Evolutionary conservation across 2,888 invertebrate species (phyloP).

Genomic region (Drosophila mayaguana): DNA sequence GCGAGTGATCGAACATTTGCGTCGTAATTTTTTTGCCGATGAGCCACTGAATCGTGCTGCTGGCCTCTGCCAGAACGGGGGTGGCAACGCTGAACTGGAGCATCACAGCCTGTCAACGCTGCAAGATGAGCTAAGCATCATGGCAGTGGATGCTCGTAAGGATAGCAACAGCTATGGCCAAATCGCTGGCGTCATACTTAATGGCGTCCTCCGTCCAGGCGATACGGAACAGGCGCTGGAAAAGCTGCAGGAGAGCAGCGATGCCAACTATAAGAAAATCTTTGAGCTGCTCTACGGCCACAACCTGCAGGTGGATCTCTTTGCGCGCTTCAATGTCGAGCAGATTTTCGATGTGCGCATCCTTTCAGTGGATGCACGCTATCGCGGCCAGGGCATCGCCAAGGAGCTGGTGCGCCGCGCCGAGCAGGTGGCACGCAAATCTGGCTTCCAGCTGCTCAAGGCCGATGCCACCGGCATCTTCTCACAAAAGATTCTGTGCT

Average conservation of each 20-base stretch:
- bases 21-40: slow-evolving; percentile 92
- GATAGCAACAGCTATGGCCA: slow-evolving; percentile 85
- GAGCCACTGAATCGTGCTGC: slow-evolving; percentile 93
- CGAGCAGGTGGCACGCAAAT: slow-evolving; percentile 88
- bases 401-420: slow-evolving; percentile 89
- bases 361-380: slow-evolving; percentile 89
- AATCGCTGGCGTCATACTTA: slow-evolving; percentile 92
- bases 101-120: slow-evolving; percentile 90
- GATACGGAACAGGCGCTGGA: slow-evolving; percentile 90
- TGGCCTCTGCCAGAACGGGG: slow-evolving; percentile 89
- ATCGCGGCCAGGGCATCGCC: slow-evolving; percentile 91
- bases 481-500: slow-evolving; percentile 91
- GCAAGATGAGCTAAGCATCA: slow-evolving; percentile 90
- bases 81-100: slow-evolving; percentile 90
- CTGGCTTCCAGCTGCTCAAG: slow-evolving; percentile 89
- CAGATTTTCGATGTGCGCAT: slow-evolving; percentile 92
- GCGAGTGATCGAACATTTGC: slow-evolving; percentile 90
- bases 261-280: slow-evolving; percentile 91
- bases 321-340: slow-evolving; percentile 88
- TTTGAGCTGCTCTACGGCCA: slow-evolving; percentile 91
- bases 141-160: slow-evolving; percentile 87
- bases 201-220: slow-evolving; percentile 90
- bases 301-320: slow-evolving; percentile 90
- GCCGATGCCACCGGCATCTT: slow-evolving; percentile 93
- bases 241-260: slow-evolving; percentile 88